Base-by-base conservation (phyloP, 2,113 vertebrate species). In the Phylloscopus trochilus region DNA sequence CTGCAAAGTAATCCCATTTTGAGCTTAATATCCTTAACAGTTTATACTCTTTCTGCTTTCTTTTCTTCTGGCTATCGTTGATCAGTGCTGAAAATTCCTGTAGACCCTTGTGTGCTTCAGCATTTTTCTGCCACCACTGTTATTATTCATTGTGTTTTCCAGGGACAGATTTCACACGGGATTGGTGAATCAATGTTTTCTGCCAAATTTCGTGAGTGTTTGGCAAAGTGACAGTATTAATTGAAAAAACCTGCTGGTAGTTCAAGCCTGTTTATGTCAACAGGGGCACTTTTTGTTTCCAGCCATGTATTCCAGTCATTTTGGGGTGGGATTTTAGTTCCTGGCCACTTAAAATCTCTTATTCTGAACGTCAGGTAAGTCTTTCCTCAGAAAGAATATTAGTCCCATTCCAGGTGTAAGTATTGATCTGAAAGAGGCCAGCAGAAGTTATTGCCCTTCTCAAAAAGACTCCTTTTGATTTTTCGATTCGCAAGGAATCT, bases 191-290 rank as follows among this genome's bases (percentile, higher is more conserved):
- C 41, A 24, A 33, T 1, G 0, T 39, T 87, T 89, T 91, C 62
- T 92, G 81, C 66, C 83, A 93, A 35, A 95, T 84, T 89, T 87
- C 46, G 22, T 52, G 74, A 91, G 52, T 56, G 46, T 84, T 84
- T 94, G 92, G 91, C 83, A 69, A 93, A 68, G 58, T 62, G 66
- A 92, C 53, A 58, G 26, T 83, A 89, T 93, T 89, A 94, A 87
- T 55, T 90, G 89, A 43, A 88, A 90, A 89, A 94, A 66, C 11
- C 33, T 85, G 67, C 58, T 83, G 64, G 37, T 8, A 2, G 18
- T 53, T 95, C 87, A 84, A 82, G 58, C 26, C 6, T 58, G 44
- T 15, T 89, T 56, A 63, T 87, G 49, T 87, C 79, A 93, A 91
- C 35, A 81, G n/a, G 43, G 55, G 15, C 44, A 64, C 8, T 79